Conservation (phyloP, 1,140 invertebrate genomes). For the Cydia strobilella region DNA sequence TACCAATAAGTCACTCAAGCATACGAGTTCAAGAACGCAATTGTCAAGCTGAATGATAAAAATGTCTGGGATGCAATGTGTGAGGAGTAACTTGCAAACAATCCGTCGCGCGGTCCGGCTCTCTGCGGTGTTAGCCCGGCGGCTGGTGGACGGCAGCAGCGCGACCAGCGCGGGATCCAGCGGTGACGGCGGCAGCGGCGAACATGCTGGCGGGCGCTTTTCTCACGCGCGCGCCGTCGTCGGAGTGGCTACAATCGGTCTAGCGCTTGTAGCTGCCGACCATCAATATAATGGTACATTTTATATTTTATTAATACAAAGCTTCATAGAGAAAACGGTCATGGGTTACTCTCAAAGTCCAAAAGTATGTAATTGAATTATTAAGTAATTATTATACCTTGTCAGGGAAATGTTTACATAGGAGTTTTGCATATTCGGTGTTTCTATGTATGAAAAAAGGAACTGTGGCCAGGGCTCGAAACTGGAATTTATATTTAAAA, state of each 20-base stretch:
- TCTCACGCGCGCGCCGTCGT: slow-evolving; percentile 32
- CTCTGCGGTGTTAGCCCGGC: slow-evolving; percentile 39
- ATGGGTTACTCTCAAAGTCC: too few species aligned
- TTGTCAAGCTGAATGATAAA: background rate
- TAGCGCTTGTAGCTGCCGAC: slow-evolving; percentile 60
- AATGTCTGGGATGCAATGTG: slow-evolving; percentile 17
- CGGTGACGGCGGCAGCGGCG: background rate
- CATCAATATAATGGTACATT: slow-evolving; percentile 62
- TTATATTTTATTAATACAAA: background rate
- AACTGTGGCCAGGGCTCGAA: too few species aligned
- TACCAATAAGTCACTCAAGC: background rate
- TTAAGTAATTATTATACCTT: too few species aligned
- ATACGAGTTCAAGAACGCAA: background rate
- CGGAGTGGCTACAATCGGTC: slow-evolving; percentile 49
- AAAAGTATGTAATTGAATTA: too few species aligned
- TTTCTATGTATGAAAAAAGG: too few species aligned
- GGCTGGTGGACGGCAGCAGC: slow-evolving; percentile 17
- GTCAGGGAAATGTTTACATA: too few species aligned
- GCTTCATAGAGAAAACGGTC: too few species aligned
- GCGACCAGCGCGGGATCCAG: background rate
- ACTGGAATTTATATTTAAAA: too few species aligned
- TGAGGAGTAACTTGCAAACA: slow-evolving; percentile 32
- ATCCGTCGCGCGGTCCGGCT: slow-evolving; percentile 40
- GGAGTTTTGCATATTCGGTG: too few species aligned
- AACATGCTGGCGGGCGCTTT: background rate